Evolutionary conservation across 2,113 vertebrate genomes (phyloP).

Genomic region (Psophia crepitans): DNA sequence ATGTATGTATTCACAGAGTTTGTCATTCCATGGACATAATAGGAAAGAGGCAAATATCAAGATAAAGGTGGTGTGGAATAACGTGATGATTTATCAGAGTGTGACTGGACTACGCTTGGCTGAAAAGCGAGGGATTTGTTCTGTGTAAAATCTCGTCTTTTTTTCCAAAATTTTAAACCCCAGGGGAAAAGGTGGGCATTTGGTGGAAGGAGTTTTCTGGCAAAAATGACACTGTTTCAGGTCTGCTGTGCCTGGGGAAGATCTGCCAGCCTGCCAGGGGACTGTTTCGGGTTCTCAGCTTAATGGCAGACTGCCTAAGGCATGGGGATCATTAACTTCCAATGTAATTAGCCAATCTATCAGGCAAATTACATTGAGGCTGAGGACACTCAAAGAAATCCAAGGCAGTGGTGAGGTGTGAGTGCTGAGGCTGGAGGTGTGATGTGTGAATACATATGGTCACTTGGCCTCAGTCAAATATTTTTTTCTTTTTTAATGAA

Average conservation of each 20-base stretch:
- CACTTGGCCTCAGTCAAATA: not conserved
- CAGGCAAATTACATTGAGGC: not conserved
- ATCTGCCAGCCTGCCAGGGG: not conserved
- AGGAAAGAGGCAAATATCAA: not conserved
- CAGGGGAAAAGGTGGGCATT: not conserved
- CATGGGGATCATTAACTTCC: not conserved
- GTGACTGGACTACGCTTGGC: not conserved
- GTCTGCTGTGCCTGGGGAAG: not conserved
- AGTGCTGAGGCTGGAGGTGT: not conserved
- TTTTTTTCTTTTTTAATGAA: not conserved
- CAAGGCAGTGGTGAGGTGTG: not conserved
- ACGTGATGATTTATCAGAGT: not conserved
- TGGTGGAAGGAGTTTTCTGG: not conserved
- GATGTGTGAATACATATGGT: not conserved
- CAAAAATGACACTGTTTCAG: not conserved
- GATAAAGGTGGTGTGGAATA: not conserved
- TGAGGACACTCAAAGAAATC: not conserved
- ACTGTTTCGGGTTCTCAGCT: not conserved
- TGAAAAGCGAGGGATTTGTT: not conserved
- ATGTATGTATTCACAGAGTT: not conserved
- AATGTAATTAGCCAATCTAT: slow-evolving; percentile 24
- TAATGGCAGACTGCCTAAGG: slow-evolving; percentile 10
- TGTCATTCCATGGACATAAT: not conserved
- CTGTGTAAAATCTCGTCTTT: not conserved
- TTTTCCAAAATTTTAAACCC: not conserved